Evolutionary conservation across 2,888 invertebrate genomes (phyloP).

Genomic region (Xestia rhomboidea): DNA sequence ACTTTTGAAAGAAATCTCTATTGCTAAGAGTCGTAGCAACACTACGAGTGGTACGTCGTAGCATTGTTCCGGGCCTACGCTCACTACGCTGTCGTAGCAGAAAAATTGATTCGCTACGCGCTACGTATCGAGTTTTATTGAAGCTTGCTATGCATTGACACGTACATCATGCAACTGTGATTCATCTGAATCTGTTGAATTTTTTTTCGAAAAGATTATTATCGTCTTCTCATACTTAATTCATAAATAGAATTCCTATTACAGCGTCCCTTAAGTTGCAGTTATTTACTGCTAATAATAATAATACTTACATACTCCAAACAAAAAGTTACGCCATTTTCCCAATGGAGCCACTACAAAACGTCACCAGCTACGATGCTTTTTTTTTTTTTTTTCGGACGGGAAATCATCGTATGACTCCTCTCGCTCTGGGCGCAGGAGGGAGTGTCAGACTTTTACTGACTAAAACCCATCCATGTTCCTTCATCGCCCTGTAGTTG

Average conservation of each 20-base stretch:
- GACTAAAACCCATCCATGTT: too few species aligned
- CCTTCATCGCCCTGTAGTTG: too few species aligned
- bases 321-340: neutral
- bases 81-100: conserved; percentile 26
- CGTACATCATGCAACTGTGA: neutral
- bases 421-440: too few species aligned
- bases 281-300: neutral
- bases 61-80: conserved; percentile 7
- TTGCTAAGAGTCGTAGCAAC: conserved; percentile 19
- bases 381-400: too few species aligned
- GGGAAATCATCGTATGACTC: too few species aligned
- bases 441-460: too few species aligned
- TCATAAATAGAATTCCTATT: neutral
- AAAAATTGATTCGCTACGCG: conserved; percentile 21
- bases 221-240: neutral
- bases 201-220: neutral
- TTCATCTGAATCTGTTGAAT: conserved; percentile 8
- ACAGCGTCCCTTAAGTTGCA: neutral
- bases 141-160: conserved; percentile 20
- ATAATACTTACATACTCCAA: neutral
- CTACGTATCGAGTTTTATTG: conserved; percentile 8
- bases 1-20: neutral
- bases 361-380: too few species aligned
- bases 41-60: conserved; percentile 11
- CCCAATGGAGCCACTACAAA: neutral